Evolutionary conservation across 2,113 vertebrate genomes (phyloP).

Genomic region (Mormyrus lacerda): DNA sequence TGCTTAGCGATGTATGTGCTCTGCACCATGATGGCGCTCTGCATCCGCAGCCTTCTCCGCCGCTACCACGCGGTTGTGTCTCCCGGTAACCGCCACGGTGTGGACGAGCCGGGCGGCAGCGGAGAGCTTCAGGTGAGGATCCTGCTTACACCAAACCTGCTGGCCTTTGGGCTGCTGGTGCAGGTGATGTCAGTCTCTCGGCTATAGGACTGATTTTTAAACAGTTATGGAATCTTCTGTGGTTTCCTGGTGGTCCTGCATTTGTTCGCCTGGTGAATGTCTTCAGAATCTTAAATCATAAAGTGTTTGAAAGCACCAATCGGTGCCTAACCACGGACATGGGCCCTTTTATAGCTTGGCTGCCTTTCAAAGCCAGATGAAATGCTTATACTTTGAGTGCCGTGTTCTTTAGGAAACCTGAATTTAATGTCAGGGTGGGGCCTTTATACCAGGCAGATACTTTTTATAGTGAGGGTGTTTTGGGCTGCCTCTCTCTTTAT

Average conservation of each 20-base stretch:
- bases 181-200: neutral
- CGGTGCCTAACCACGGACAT: neutral
- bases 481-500: neutral
- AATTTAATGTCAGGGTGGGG: neutral
- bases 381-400: neutral
- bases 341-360: neutral
- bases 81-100: neutral
- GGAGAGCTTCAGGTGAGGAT: conserved; percentile 43
- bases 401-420: neutral
- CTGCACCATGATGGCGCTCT: conserved; percentile 54
- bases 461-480: neutral
- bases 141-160: neutral
- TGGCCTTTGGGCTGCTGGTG: neutral
- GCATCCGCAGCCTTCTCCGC: conserved; percentile 47
- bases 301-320: neutral
- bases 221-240: neutral
- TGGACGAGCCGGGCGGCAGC: neutral
- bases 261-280: neutral
- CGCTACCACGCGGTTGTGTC: neutral
- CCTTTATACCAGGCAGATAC: neutral
- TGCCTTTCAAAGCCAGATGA: neutral
- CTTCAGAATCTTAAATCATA: neutral
- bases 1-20: conserved; percentile 52
- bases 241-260: neutral
- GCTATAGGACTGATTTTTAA: neutral